Evolutionary conservation across 2,113 vertebrate species (phyloP).

Genomic region (Melospiza melodia): DNA sequence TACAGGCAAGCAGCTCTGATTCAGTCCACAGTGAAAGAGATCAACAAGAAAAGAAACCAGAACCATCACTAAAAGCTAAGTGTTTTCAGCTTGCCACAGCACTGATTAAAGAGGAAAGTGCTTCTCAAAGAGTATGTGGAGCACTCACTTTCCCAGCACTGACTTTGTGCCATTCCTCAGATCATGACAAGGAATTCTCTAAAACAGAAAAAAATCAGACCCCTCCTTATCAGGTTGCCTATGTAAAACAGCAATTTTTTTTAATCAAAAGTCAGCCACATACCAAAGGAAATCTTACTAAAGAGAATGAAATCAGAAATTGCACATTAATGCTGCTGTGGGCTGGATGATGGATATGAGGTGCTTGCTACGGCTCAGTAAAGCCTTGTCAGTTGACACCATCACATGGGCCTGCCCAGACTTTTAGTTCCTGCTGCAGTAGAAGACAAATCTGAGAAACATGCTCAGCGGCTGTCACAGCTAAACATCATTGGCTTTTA

Average conservation of each 20-base stretch:
- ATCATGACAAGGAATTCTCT: not conserved
- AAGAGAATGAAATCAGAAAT: not conserved
- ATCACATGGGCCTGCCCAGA: rapidly evolving
- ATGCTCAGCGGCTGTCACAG: not conserved
- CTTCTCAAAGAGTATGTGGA: not conserved
- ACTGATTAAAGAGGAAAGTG: not conserved
- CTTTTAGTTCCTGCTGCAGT: not conserved
- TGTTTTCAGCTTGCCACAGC: not conserved
- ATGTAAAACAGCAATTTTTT: not conserved
- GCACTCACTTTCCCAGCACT: not conserved
- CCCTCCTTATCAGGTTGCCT: not conserved
- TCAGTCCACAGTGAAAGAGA: not conserved
- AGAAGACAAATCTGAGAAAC: not conserved
- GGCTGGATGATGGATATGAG: not conserved
- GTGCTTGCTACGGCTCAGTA: not conserved
- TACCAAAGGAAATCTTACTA: not conserved
- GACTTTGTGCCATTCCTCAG: not conserved
- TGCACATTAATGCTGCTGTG: not conserved
- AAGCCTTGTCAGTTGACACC: not conserved
- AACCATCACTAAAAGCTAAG: not conserved
- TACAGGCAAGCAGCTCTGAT: not conserved
- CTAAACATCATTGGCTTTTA: not conserved
- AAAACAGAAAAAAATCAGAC: not conserved
- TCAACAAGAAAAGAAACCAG: not conserved
- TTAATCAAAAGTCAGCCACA: not conserved